Percentiles rank a stretch among this genome's conserved stretches.
Conservation (phyloP, 1,140 invertebrate genomes). For the Neuroterus valhalla region DNA sequence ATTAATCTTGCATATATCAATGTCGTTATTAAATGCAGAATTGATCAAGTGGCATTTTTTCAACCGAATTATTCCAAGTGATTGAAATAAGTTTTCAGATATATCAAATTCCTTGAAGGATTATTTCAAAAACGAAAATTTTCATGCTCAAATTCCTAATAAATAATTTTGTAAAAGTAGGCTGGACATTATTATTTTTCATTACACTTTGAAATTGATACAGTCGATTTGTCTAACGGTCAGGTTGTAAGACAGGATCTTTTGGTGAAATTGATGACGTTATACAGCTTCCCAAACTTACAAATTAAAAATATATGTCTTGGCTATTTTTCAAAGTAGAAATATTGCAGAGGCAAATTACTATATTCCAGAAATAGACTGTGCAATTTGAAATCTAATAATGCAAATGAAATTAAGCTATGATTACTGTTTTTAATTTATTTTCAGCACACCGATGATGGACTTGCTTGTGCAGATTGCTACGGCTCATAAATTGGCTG, state of each 20-base stretch:
- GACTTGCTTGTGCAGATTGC: slow-evolving; percentile 87
- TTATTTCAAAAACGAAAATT: no score
- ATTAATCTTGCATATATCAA: background rate
- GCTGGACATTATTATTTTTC: background rate
- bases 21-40: background rate
- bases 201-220: slow-evolving; percentile 7
- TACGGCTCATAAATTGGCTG: slow-evolving; percentile 83
- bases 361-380: no score
- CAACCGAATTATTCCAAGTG: no score
- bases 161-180: background rate
- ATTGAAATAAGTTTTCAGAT: no score
- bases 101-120: no score
- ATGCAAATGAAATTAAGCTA: background rate
- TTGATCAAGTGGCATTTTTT: no score
- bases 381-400: no score
- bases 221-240: slow-evolving; percentile 19
- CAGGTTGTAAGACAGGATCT: background rate
- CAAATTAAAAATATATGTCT: no score
- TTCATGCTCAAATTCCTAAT: background rate
- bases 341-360: no score
- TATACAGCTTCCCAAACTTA: no score
- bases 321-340: no score
- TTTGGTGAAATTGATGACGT: no score
- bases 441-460: slow-evolving; percentile 87
- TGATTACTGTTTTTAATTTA: slow-evolving; percentile 50